Evolutionary conservation across 2,797 vertebrate species (phyloP).

Genomic region (Huso huso): DNA sequence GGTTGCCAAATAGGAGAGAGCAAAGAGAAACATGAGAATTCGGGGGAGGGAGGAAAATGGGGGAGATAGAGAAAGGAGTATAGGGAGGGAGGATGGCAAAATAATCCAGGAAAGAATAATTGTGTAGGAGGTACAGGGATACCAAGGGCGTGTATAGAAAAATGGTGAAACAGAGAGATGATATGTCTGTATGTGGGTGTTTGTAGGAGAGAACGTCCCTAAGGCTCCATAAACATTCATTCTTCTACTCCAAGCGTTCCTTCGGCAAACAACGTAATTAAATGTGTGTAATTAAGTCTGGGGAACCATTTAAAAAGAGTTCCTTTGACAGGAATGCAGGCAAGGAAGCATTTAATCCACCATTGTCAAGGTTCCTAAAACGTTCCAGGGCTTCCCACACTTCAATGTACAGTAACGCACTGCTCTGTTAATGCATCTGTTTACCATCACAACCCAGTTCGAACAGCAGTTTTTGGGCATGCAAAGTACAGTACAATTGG

Average conservation of each 20-base stretch:
- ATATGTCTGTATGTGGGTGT: slow-evolving; percentile 24
- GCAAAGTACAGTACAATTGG: no score
- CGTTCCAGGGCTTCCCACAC: no score
- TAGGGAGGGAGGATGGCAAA: slow-evolving; percentile 14
- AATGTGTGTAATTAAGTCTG: slow-evolving; percentile 54
- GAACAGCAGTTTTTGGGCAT: no score
- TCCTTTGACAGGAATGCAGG: slow-evolving; percentile 42
- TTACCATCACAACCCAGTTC: no score
- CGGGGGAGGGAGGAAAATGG: neutral
- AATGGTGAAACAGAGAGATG: slow-evolving; percentile 40
- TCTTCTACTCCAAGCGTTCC: slow-evolving; percentile 41
- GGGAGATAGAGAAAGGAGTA: slow-evolving; percentile 8
- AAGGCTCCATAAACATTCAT: slow-evolving; percentile 45
- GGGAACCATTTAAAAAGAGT: slow-evolving; percentile 35
- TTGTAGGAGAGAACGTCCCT: slow-evolving; percentile 37
- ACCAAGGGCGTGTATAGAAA: slow-evolving; percentile 31
- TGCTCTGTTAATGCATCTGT: no score
- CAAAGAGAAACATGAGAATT: no score
- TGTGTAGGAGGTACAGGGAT: neutral
- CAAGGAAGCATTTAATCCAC: slow-evolving; percentile 42
- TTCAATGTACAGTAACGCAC: no score
- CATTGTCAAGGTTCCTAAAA: slow-evolving; percentile 11
- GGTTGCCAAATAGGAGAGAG: no score
- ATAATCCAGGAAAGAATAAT: slow-evolving; percentile 1
- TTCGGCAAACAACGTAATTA: slow-evolving; percentile 52